Evolutionary conservation across 1,140 invertebrate genomes (phyloP), one percentile per base, ranked within the genome.

Genomic region (Papilio dardanus): DNA sequence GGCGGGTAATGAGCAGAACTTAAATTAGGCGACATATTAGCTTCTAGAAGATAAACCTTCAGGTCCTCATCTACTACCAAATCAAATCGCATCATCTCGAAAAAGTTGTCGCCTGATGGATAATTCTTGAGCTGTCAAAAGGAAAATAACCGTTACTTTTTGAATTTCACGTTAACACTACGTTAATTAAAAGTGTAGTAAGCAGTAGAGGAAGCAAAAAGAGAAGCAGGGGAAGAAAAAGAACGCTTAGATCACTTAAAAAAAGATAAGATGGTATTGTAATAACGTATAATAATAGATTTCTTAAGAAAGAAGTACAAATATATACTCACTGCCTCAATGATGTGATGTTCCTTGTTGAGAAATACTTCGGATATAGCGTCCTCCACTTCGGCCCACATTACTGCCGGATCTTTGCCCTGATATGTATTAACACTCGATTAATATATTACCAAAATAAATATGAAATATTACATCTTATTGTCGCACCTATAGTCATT

Each of bases 1-100:
- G 96, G 96, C 54, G 96, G 95, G 90, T 97, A 99, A 93, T 99
- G 98, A 0, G 96, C 96, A 0, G 98, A 99, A 0, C 98, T 99
- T 28, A 99, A 94, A 94, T 99, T 99, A 0, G 99, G 99, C 33
- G 98, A 99, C 99, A 99, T 99, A 88, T 99, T 99, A 0, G 98
- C 98, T 92, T 99, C 99, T 96, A 99, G 97, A 2, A 99, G 93
- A 84, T 96, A 97, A 2, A 99, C 96, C 66, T 97, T 97, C 0
- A 99, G 86, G 67, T 99, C 93, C 81, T 98, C 96, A 90, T 99
- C 98, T 6, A 99, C 93, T 0, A 98, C 96, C 89, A 99, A 97
- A 92, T 99, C 99, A 86, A 99, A 97, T 66, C 99, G 95, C 88
- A 99, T 96, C 90, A 99, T 94, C 94, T 99, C 98, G 93, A 99